Base-by-base conservation (phyloP, 2,113 vertebrate species). In the Andinoacara biseriatus region DNA sequence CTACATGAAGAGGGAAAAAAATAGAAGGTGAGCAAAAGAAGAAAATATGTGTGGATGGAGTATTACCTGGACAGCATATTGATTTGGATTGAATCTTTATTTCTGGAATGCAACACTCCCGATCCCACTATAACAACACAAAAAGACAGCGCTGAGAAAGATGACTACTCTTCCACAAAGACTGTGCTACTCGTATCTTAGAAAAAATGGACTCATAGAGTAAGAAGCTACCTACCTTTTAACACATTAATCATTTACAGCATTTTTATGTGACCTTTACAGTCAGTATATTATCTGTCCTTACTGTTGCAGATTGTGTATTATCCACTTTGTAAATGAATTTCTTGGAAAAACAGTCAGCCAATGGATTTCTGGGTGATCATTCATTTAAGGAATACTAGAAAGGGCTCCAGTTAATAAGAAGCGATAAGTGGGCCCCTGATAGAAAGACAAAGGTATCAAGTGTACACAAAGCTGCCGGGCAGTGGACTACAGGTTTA, bases 81-180 rank as follows among this genome's bases (percentile, higher is more conserved):
- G 87, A 91, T 90, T 78, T 54, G 29, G 86, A 88, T 54, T 57
- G 59, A 84, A 81, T 87, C 65, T 86, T 86, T 86, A 76, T 90
- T 87, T 86, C 74, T 86, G 81, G 85, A 78, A 76, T 75, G 29
- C 74, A 87, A 82, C 67, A 85, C 76, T 89, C 80, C 81, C 80
- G 67, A 54, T 72, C 46, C 67, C 46, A 33, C 67, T 54, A 72
- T 0, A 54, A 80, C 58, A 38, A 83, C 57, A 77, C 24, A 74
- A 59, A 57, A 58, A 83, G 61, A 59, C 76, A 72, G 10, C 7
- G 35, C 59, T 56, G 35, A 65, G 60, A 58, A 58, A 46, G 40
- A 85, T 46, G 59, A 72, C 60, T 58, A 22, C n/a, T 78, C 52
- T 33, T 81, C 75, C 43, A 78, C 75, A 86, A 80, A 81, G 62